Base-by-base conservation (phyloP, 2,113 vertebrate species). In the Beaufortia kweichowensis region DNA sequence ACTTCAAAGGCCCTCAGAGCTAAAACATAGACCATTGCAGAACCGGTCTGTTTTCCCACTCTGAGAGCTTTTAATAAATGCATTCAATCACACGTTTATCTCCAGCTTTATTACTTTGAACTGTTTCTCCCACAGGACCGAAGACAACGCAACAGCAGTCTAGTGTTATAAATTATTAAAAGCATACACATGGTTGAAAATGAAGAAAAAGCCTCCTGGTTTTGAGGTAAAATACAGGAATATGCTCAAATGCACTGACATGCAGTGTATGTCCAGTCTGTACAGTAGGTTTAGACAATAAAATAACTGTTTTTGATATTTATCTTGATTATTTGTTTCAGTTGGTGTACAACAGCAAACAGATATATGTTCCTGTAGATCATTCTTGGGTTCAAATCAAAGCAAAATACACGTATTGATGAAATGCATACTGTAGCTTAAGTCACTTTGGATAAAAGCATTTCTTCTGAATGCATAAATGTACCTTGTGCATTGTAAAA, bases 31-130 rank as follows among this genome's bases (percentile, higher is more conserved):
- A 41, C 68, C 71, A 35, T 41, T 31, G 21, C 63, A 31, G 33
- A 64, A 43, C 48, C 17, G 17, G 53, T 14, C 39, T 74, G 75
- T 68, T 63, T 61, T 60, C 57, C 63, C 73, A 39, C 55, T 66
- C 33, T 15, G 46, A 65, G 21, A 46, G 35, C 59, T 69, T 61
- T 74, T 62, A 56, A 63, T 33, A 78, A 78, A 75, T 11, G 64
- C 70, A 68, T 78, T 78, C 50, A 78, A 71, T 71, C 59, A 23
- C 3, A 2, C 69, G 15, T 74, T 78, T 60, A 63, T 68, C 79
- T 76, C 66, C 50, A 23, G 62, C 62, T 74, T 60, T n/a, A 53
- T 68, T 78, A 33, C 75, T 81, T 81, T 77, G 50, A 81, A 69
- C 35, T n/a, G 76, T 50, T 29, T 74, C 46, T 78, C 56, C 80